Base-by-base conservation (phyloP, 1,140 invertebrate genomes). In the Vollenhovia emeryi region DNA sequence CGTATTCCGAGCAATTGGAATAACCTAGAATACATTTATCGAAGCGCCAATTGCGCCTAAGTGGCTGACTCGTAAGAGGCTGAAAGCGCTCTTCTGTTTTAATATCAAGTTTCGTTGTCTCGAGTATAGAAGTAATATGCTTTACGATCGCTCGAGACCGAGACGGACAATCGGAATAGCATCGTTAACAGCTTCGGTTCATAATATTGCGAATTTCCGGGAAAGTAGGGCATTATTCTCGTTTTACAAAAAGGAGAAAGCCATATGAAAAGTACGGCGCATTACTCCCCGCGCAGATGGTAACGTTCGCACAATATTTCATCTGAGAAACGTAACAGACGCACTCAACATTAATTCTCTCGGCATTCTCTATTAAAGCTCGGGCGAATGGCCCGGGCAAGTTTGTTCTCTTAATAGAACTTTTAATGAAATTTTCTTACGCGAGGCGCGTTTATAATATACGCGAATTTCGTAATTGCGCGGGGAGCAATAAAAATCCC, bases 331-430 rank as follows among this genome's bases (percentile, higher is more conserved):
- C 30, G 57, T 84, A 57, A 45, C 55, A 69, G 57, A 75, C 78
- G 69, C 60, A 80, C 40, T 75, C 52, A 59, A 75, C 57, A 48
- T 87, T 87, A 79, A 79, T 79, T 75, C 87, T 75, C 50, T 21
- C 36, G 27, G 27, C n/a, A 40, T 52, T 71, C 64, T 87, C 57
- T 82, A 73, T 87, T 87, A 87, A 88, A 71, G n/a, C 71, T 85
- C 76, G 45, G 43, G 45, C 57, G 73, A 78, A 73, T 71, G 69
- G 74, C 27, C 75, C 21, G 13, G n/a, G 33, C 75, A 84, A 87
- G 71, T 87, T 88, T 76, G 66, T 45, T 50, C 55, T 13, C 50
- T 73, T 86, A 75, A 87, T 84, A 60, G 80, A 73, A 64, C 15
- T 62, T 87, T 87, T 75, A 83, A 76, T 74, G 73, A 86, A 79